Conservation (phyloP, 2,888 invertebrate species). For the Trachelus tabidus region DNA sequence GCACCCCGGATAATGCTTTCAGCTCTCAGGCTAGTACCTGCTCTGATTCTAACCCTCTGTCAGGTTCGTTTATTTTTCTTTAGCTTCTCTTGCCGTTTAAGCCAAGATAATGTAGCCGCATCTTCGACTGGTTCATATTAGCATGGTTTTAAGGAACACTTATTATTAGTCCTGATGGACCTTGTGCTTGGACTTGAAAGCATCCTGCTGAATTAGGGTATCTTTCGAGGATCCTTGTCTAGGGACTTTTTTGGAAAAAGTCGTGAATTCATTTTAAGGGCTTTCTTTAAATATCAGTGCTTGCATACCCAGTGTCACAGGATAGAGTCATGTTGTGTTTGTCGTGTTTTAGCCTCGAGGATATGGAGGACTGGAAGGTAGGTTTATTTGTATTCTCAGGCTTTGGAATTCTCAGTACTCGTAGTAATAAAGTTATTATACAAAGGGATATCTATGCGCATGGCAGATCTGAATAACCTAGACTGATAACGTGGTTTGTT, state of each 20-base stretch:
- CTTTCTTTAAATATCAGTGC: neutral
- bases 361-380: neutral
- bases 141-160: neutral
- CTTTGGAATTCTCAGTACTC: neutral
- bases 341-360: neutral
- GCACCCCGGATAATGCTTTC: neutral
- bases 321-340: neutral
- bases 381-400: neutral
- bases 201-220: neutral
- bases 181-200: neutral
- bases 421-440: neutral
- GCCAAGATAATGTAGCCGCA: neutral
- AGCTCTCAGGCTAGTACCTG: neutral
- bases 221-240: neutral
- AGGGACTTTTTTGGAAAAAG: neutral
- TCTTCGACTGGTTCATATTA: neutral
- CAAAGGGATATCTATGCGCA: neutral
- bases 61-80: neutral
- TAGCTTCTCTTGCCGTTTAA: neutral
- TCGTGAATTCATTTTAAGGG: neutral
- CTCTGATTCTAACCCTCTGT: neutral
- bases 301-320: neutral
- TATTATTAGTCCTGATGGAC: neutral
- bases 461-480: neutral
- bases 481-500: neutral